A percentile compares a stretch with the other conserved stretches of the same genome.
Conservation (phyloP, 2,113 vertebrate species). For the Podocnemis expansa region DNA sequence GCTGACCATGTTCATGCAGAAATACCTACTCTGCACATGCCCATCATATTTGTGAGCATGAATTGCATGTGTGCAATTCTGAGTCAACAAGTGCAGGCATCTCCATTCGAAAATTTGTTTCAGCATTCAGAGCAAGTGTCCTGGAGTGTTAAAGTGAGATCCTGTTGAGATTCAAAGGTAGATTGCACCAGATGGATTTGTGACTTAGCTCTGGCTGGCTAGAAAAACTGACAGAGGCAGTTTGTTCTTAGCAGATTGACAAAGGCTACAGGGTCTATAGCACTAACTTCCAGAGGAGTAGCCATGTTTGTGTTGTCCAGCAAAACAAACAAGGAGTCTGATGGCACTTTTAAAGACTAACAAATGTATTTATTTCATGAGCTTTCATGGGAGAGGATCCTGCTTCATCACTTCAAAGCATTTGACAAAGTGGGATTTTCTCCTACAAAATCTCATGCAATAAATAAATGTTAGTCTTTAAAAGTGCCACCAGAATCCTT, state of each 20-base stretch:
- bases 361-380: too few species aligned
- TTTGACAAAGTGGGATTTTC: too few species aligned
- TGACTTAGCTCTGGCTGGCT: neutral
- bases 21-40: neutral
- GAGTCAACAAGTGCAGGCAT: neutral
- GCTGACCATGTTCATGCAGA: neutral
- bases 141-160: neutral
- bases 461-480: too few species aligned
- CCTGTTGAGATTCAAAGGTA: neutral
- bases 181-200: neutral
- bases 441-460: too few species aligned
- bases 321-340: too few species aligned
- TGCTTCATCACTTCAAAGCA: too few species aligned
- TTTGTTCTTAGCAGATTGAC: neutral
- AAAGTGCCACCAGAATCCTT: too few species aligned
- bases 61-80: neutral
- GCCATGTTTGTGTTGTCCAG: too few species aligned
- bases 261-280: neutral
- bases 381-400: too few species aligned
- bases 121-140: neutral
- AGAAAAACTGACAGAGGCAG: neutral
- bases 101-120: neutral
- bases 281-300: too few species aligned
- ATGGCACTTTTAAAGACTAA: too few species aligned
- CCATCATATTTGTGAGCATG: neutral